Evolutionary conservation across 1,140 invertebrate genomes (phyloP), one percentile per base, ranked within the genome.

Genomic region (Drosophila orena): DNA sequence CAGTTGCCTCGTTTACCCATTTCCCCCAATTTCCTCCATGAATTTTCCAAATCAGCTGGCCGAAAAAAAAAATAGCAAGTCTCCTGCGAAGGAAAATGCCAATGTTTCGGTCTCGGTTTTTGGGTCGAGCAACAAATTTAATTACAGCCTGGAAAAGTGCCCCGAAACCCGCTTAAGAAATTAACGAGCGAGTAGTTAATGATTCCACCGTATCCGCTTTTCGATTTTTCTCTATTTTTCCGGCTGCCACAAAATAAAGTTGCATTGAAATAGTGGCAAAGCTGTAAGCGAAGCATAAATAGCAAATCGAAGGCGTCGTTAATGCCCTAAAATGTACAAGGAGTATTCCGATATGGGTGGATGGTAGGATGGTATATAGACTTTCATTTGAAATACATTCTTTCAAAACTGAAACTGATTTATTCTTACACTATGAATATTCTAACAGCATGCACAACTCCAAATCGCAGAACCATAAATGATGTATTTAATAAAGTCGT

Each of bases 161-260:
- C 44, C 60, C 15, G 30, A 70, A 71, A 71, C 58, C 44, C 44
- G 68, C 54, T 40, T 71, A 43, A 57, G 81, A 84, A 84, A 84
- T 84, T 77, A 84, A 84, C 81, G 77, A 85, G 57, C 71, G 7
- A 54, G 44, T 73, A 75, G 77, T 85, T 85, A 84, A 84, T 85
- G 81, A 84, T 60, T 47, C 37, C 17, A 8, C 15, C 35, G 58
- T 58, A 68, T 64, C 56, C 56, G 40, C n/a, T 14, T 35, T 20
- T 12, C 1, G 4, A 2, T 4, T 34, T 50, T 50, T 11, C 24
- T 15, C 47, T 17, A 24, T n/a, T 47, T 27, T 47, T 24, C 12
- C 30, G 11, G 22, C 22, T 10, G 14, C 3, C 6, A 10, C 14
- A 14, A 27, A 85, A 79, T 79, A 84, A 84, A 77, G 65, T 76